phyloP scores from a whole-genome alignment of 2,888 invertebrate species.

The Melangyna quadrimaculata region DNA sequence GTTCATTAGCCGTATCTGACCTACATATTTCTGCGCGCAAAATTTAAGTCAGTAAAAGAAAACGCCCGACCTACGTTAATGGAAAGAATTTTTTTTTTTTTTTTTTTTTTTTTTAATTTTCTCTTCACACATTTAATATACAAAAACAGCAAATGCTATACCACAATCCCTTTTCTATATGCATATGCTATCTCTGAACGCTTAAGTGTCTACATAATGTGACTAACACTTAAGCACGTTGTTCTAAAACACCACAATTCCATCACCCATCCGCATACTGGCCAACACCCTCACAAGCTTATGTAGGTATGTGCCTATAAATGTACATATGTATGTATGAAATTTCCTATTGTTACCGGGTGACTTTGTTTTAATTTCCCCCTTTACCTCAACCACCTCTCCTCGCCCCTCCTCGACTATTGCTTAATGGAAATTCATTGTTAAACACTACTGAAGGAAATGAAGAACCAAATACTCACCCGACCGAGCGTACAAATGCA shows the following conservation, averaged over 20 bases:
- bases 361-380: slow-evolving; percentile 42
- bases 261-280: neutral
- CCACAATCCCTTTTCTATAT: too few relatives aligned
- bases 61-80: slow-evolving; percentile 5
- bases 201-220: slow-evolving; percentile 41
- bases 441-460: slow-evolving; percentile 33
- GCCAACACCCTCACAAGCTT: neutral
- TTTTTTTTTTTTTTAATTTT: too few relatives aligned
- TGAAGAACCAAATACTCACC: neutral
- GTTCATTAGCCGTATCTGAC: slow-evolving; percentile 44
- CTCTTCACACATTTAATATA: neutral
- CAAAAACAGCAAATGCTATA: slow-evolving; percentile 35
- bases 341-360: slow-evolving; percentile 7
- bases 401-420: neutral
- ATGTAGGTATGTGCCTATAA: neutral
- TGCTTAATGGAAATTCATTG: slow-evolving; percentile 64
- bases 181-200: neutral
- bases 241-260: slow-evolving; percentile 27
- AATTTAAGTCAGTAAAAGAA: slow-evolving; percentile 41
- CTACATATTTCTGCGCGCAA: slow-evolving; percentile 6
- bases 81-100: slow-evolving; percentile 11
- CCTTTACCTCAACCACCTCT: too few relatives aligned
- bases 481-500: neutral
- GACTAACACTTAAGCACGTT: slow-evolving; percentile 59
- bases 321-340: neutral